A percentile compares a stretch with the other conserved stretches of the same genome.
Conservation (phyloP, 2,888 invertebrate genomes). For the Girardia tigrina region DNA sequence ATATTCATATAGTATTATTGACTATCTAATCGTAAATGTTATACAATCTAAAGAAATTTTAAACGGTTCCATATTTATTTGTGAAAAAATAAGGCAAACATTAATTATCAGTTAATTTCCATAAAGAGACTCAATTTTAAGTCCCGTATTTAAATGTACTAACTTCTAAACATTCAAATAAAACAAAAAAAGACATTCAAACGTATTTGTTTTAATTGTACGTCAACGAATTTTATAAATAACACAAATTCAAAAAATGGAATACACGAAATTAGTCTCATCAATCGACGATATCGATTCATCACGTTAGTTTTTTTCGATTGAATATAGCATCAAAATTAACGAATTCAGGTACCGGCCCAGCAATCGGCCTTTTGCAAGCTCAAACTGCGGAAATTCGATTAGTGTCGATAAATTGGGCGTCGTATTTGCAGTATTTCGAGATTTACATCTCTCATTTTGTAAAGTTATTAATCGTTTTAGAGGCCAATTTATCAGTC, state of each 20-base stretch:
- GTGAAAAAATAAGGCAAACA: no score
- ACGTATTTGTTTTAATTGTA: no score
- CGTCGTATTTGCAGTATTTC: slow-evolving; percentile 74
- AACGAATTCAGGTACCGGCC: slow-evolving; percentile 51
- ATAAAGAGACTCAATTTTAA: no score
- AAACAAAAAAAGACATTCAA: no score
- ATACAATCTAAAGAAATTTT: no score
- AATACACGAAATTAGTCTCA: not conserved
- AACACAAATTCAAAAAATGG: not conserved
- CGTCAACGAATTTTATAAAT: no score
- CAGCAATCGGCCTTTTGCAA: slow-evolving; percentile 87
- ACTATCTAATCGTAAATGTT: no score
- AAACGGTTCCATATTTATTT: no score
- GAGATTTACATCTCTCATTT: slow-evolving; percentile 37
- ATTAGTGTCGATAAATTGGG: slow-evolving; percentile 80
- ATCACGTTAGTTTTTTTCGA: not conserved
- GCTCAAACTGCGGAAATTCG: slow-evolving; percentile 86
- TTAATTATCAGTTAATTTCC: no score
- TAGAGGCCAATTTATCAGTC: slow-evolving; percentile 90
- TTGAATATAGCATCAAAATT: not conserved
- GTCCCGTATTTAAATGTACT: no score
- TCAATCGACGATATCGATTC: slow-evolving; percentile 1
- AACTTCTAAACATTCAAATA: no score
- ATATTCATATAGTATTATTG: no score
- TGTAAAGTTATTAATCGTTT: slow-evolving; percentile 18